Evolutionary conservation across 2,113 vertebrate genomes (phyloP).

Genomic region (Eupsittula cactorum): DNA sequence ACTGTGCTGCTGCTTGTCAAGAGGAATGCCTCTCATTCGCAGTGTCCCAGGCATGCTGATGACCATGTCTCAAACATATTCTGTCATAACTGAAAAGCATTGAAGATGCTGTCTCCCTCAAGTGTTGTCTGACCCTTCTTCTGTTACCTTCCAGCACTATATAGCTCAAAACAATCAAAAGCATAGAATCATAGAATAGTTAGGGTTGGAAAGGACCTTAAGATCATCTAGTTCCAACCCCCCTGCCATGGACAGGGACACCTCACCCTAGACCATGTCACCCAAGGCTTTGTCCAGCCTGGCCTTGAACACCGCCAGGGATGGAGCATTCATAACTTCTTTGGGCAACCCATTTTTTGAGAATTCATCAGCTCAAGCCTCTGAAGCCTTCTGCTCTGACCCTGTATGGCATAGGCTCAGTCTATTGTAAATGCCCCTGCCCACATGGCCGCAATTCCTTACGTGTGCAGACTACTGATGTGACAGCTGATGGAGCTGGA

Average conservation of each 20-base stretch:
- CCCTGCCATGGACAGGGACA: too few relatives aligned
- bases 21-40: neutral
- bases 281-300: too few relatives aligned
- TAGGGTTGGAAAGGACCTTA: too few relatives aligned
- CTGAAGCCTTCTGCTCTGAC: neutral
- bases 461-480: neutral
- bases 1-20: neutral
- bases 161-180: neutral
- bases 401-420: neutral
- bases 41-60: neutral
- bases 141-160: neutral
- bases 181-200: too few relatives aligned
- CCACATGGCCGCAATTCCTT: accelerated
- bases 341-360: neutral
- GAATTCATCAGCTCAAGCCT: neutral
- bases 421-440: neutral
- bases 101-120: accelerated
- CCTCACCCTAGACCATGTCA: too few relatives aligned
- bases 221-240: too few relatives aligned
- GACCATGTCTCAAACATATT: accelerated
- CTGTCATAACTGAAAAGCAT: neutral
- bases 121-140: neutral
- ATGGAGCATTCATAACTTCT: too few relatives aligned
- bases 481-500: neutral
- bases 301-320: too few relatives aligned